Evolutionary conservation across 2,113 vertebrate species (phyloP).

Genomic region (Vanacampus margaritifer): DNA sequence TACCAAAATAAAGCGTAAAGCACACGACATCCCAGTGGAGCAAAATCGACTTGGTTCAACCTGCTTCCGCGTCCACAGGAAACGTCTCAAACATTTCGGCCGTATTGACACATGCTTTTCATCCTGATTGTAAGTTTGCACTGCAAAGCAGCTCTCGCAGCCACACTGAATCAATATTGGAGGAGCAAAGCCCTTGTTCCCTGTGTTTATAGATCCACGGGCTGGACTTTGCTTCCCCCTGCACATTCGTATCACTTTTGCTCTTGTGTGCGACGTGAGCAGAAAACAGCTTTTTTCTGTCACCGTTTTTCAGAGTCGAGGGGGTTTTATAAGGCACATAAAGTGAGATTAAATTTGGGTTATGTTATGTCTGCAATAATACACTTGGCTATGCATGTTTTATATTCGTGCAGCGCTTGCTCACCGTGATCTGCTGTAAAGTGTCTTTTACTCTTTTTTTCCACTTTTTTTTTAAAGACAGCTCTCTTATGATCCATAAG

Average conservation of each 20-base stretch:
- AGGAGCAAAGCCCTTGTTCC: constrained; percentile 61
- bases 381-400: not conserved
- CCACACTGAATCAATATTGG: constrained; percentile 67
- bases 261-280: constrained; percentile 57
- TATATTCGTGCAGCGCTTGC: not conserved
- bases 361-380: constrained; percentile 2
- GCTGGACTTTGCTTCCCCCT: constrained; percentile 57
- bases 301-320: constrained; percentile 29
- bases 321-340: not conserved
- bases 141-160: constrained; percentile 61
- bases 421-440: not conserved
- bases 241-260: constrained; percentile 61
- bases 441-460: not conserved
- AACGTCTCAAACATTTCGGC: constrained; percentile 47
- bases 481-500: no score
- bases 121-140: constrained; percentile 57
- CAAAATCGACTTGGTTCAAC: constrained; percentile 25
- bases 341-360: constrained; percentile 8
- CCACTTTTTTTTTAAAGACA: not conserved
- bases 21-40: not conserved
- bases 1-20: not conserved
- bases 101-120: constrained; percentile 51
- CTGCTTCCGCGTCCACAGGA: constrained; percentile 41
- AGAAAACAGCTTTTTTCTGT: constrained; percentile 35
- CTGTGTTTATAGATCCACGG: constrained; percentile 59